A percentile compares a stretch with the other conserved stretches of the same genome.
These are phyloP conservation scores for Drosophila micromelanica DNA, from an alignment of 1,140 invertebrate genomes.

Conservation along the genomic window DNA sequence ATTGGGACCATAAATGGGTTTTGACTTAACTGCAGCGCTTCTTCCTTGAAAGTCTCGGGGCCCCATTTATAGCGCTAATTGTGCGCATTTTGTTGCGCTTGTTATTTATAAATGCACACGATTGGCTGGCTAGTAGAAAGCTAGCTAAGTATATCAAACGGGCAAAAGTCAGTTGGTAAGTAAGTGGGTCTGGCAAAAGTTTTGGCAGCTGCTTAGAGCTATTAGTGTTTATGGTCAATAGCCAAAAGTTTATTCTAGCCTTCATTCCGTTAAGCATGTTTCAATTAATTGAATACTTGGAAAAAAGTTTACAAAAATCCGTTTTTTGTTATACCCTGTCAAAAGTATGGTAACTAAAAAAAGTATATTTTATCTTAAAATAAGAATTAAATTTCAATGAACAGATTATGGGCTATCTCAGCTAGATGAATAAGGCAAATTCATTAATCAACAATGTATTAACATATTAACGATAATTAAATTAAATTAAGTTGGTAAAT, in stretches of 20 bases:
- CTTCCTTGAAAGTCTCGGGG: slow-evolving; percentile 27
- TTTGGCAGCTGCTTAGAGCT: slow-evolving; percentile 47
- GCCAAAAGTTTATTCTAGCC: slow-evolving; percentile 27
- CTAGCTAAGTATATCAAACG: slow-evolving; percentile 4
- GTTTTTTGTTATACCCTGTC: too few species aligned
- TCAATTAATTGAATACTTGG: slow-evolving; percentile 4
- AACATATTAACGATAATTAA: too few species aligned
- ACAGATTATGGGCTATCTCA: too few species aligned
- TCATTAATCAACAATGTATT: too few species aligned
- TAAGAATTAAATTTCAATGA: too few species aligned
- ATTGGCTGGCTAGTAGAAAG: slow-evolving; percentile 15
- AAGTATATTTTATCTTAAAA: too few species aligned
- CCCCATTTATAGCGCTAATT: slow-evolving; percentile 78
- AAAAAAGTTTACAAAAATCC: neutral
- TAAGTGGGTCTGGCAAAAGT: slow-evolving; percentile 1
- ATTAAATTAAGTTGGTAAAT: too few species aligned
- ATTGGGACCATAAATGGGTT: slow-evolving; percentile 62
- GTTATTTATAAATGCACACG: slow-evolving; percentile 71
- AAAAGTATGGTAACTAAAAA: too few species aligned
- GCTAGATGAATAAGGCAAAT: too few species aligned
- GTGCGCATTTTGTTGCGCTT: slow-evolving; percentile 74
- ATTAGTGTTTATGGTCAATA: slow-evolving; percentile 44
- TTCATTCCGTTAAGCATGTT: slow-evolving; percentile 19
- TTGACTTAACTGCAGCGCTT: slow-evolving; percentile 20
- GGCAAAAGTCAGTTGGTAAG: neutral